Evolutionary conservation across 2,888 invertebrate genomes (phyloP).

Genomic region (Dysmachus trigonus): DNA sequence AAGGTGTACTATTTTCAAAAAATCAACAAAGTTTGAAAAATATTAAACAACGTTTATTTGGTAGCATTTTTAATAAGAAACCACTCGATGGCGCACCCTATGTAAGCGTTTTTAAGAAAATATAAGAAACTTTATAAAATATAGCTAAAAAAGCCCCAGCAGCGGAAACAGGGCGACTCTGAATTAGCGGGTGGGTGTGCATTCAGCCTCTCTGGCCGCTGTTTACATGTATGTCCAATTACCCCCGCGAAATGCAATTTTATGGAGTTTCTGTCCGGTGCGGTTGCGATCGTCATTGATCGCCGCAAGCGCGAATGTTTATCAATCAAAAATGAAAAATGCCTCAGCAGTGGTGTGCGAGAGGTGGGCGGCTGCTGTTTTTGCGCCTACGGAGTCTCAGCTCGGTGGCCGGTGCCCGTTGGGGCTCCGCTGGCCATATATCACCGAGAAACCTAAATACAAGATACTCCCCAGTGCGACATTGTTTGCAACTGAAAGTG

Average conservation of each 20-base stretch:
- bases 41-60: no score
- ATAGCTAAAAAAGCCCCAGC: background rate
- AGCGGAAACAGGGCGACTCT: background rate
- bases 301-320: background rate
- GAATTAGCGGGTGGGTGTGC: background rate
- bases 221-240: background rate
- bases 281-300: background rate
- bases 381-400: background rate
- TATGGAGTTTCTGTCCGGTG: background rate
- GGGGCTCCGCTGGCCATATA: background rate
- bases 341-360: background rate
- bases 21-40: no score
- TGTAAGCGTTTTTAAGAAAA: no score
- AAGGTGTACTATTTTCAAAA: no score
- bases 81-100: no score
- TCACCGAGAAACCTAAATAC: background rate
- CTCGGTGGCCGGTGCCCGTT: background rate
- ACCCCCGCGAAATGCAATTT: background rate
- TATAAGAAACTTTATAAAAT: background rate
- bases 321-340: background rate
- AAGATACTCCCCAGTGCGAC: background rate
- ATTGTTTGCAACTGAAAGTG: background rate
- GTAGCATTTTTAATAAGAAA: no score
- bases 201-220: background rate
- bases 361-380: background rate